Base-by-base conservation (phyloP, 2,113 vertebrate species). In the Sebastes fasciatus region DNA sequence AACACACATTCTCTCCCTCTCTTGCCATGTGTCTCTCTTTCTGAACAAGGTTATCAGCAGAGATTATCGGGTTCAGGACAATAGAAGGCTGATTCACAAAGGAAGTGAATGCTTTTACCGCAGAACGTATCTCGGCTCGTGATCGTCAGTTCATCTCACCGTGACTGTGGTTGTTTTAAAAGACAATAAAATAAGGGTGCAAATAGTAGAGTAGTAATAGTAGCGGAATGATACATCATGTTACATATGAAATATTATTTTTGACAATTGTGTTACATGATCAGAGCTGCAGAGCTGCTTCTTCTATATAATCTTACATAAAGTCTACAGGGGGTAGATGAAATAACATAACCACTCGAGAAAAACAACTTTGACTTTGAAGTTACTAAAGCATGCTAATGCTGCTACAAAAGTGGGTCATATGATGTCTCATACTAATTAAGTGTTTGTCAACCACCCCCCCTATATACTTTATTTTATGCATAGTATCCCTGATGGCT, bases 11-110 rank as follows among this genome's bases (percentile, higher is more conserved):
- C 40, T 26, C 58, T 34, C 54, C 43, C 74, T 68, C 46, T 60
- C 5, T 34, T 23, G 2, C 80, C 14, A 7, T 45, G 17, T 72
- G 40, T 76, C 68, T 75, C 68, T 63, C 34, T 77, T 66, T 83
- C 73, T 75, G 65, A 82, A 84, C 89, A 88, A 91, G 87, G 88
- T 91, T 91, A 92, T 93, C 89, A 83, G 26, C 63, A 80, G 73
- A 89, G 89, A 91, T 90, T 73, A 92, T 92, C 85, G 66, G 69
- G 77, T 85, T 34, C 74, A 48, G 79, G 63, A 87, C 79, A 78
- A 85, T 62, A 74, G 61, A 84, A 26, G 77, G n/a, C 72, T 77
- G 71, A 63, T 83, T 85, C 77, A 58, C 69, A 57, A 19, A 48
- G 51, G 48, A 57, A 67, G 45, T 63, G 34, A 76, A 63, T n/a